Percentiles rank a stretch among this genome's conserved stretches.
Evolutionary conservation across 2,113 vertebrate genomes (phyloP).

Genomic region (Hippocampus guttulatus): DNA sequence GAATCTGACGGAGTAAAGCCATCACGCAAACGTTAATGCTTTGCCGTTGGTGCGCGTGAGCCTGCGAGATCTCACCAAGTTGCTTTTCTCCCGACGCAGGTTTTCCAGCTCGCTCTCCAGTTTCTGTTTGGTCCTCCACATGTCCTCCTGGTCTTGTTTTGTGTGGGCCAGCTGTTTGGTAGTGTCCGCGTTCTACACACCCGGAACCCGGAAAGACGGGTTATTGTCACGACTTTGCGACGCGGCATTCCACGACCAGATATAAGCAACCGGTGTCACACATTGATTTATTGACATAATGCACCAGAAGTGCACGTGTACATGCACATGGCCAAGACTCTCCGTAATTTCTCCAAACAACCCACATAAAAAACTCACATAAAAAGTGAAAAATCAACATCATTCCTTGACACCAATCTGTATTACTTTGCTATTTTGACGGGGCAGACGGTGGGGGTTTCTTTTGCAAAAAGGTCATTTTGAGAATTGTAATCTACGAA

Average conservation of each 20-base stretch:
- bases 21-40: background rate
- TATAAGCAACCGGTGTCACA: too few species aligned
- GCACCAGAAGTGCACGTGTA: too few species aligned
- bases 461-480: too few species aligned
- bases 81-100: slow-evolving; percentile 70
- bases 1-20: slow-evolving; percentile 25
- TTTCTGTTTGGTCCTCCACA: slow-evolving; percentile 76
- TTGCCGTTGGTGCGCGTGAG: background rate
- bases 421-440: too few species aligned
- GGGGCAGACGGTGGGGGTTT: too few species aligned
- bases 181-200: slow-evolving; percentile 81
- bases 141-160: slow-evolving; percentile 77
- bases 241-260: too few species aligned
- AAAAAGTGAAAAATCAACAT: background rate
- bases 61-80: slow-evolving; percentile 33
- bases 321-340: too few species aligned
- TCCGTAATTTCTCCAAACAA: too few species aligned
- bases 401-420: too few species aligned
- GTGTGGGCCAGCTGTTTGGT: slow-evolving; percentile 75
- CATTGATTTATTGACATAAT: too few species aligned
- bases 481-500: too few species aligned
- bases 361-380: background rate
- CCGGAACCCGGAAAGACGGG: background rate
- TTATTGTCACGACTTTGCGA: too few species aligned
- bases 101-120: slow-evolving; percentile 76